Percentiles rank a stretch among this genome's conserved stretches.
These are phyloP conservation scores for Galleria mellonella DNA, from an alignment of 1,140 invertebrate species.

Conservation along the genomic window DNA sequence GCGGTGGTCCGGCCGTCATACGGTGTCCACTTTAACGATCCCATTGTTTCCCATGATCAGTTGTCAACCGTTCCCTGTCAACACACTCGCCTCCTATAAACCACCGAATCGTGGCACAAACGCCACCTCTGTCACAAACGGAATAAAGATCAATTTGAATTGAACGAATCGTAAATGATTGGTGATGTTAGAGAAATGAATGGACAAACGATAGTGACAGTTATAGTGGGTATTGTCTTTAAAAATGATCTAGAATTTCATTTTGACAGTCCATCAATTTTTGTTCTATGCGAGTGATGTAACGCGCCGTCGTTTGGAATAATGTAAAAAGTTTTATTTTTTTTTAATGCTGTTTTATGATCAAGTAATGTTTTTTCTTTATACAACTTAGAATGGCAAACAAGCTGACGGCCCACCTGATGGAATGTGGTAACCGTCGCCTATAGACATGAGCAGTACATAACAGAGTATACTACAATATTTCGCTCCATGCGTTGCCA, in stretches of 20 bases:
- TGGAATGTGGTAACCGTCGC: too few relatives aligned
- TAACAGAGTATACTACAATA: too few relatives aligned
- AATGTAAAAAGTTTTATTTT: too few relatives aligned
- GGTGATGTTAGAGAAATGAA: conserved; percentile 42
- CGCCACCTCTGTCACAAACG: conserved; percentile 9
- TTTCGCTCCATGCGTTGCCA: too few relatives aligned
- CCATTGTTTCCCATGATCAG: conserved; percentile 63
- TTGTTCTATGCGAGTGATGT: conserved; percentile 16
- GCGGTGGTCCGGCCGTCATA: conserved; percentile 61
- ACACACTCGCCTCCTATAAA: conserved; percentile 9
- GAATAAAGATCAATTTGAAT: conserved; percentile 18
- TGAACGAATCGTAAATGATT: conserved; percentile 1
- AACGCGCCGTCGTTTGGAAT: too few relatives aligned
- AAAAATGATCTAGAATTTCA: conserved; percentile 54
- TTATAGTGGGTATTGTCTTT: conserved; percentile 45
- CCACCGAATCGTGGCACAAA: too few relatives aligned
- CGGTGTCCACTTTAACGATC: conserved; percentile 58
- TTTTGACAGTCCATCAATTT: conserved; percentile 57
- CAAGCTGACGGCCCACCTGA: too few relatives aligned
- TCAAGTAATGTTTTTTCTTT: too few relatives aligned
- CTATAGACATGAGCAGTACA: too few relatives aligned
- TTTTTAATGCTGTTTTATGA: too few relatives aligned
- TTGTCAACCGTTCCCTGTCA: conserved; percentile 52
- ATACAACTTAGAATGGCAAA: too few relatives aligned
- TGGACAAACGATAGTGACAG: conserved; percentile 43